Evolutionary conservation across 35 echinoderm and acorn worm genomes (phyloP), one percentile per base, ranked within the genome.

Genomic region (Anneissia japonica): DNA sequence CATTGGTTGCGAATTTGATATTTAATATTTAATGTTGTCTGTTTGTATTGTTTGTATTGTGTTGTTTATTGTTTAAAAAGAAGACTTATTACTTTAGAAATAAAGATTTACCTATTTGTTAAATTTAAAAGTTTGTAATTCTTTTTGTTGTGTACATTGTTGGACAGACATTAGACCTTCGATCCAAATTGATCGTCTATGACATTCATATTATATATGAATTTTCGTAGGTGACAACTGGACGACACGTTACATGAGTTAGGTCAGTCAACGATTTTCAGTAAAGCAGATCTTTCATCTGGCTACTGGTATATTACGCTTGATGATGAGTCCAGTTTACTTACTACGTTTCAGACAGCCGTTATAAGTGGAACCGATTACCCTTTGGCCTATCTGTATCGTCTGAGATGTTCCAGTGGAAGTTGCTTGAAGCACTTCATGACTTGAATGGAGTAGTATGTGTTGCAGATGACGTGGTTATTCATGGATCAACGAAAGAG

Each of bases 391-490:
- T 85, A 31, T 46, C 38, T 0, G 35, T 11, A 46, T n/a, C n/a
- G n/a, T 85, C 55, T 35, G 72, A 85, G 72, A 46, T 85, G 6
- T 85, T 85, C 46, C 46, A 85, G 21, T 75, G 74, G 35, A 36
- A 74, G 26, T 7, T 75, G 23, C 4, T 33, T 30, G 32, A 75
- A 7, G 32, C 26, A 75, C 73, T 75, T 4, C 26, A 75, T 75
- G 73, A 33, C 32, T 30, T 75, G 32, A 3, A 75, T 75, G 73
- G 73, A 30, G 32, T 75, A 28, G 73, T 30, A 4, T 85, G 86
- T 51, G 77, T 88, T 30, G 32, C 90, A 35, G 91, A 89, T 89
- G 85, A 88, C 74, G 72, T 88, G 16, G 77, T 88, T 74, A 46
- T 88, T 38, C 73, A 82, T 75, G 90, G 90, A 17, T 75, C 12